Base-by-base conservation (phyloP, 2,797 vertebrate genomes). In the Gallinago solitaria region DNA sequence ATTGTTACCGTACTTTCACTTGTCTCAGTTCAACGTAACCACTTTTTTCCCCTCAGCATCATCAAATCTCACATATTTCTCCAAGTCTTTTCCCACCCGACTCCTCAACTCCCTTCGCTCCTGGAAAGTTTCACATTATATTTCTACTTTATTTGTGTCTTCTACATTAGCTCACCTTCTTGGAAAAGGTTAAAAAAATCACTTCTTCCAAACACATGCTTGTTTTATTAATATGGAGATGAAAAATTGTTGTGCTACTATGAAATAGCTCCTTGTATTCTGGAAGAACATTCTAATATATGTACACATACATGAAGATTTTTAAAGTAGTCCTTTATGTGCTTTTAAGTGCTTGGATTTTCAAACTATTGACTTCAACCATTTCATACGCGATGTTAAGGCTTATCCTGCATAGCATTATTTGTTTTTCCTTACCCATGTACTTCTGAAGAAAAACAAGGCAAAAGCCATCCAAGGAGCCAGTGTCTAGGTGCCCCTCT, bases 331-430 rank as follows among this genome's bases (percentile, higher is more conserved):
- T 8, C 1, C 13, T 15, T 68, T 41, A 15, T 12, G 39, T 71
- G 11, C 28, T 35, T 35, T 57, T 2, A 39, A 0, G 24, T 16
- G 6, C 8, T 50, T 35, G 4, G 8, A 4, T 35, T 79, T 12
- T 15, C 28, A 37, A 68, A 76, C 14, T 1, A 1, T 2, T 30
- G 39, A 21, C 9, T 27, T 6, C 1, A 14, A 28, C 6, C 12
- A 3, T 15, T 65, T 79, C 23, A 63, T 4, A 4, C 0, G 0
- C 0, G 1, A 19, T 3, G 2, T 16, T 27, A 50, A 54, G 4
- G 16, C 11, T 7, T 28, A 9, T 20, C 20, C n/a, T 30, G 8
- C 5, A 4, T 25, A 18, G 3, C 3, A 4, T 25, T 41, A 28
- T 24, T 65, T n/a, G 1, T 16, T 50, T 67, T 25, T 9, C 10